A percentile compares a stretch with the other conserved stretches of the same genome.
phyloP scores from a whole-genome alignment of 2,797 vertebrate genomes.

The Mastacembelus armatus region DNA sequence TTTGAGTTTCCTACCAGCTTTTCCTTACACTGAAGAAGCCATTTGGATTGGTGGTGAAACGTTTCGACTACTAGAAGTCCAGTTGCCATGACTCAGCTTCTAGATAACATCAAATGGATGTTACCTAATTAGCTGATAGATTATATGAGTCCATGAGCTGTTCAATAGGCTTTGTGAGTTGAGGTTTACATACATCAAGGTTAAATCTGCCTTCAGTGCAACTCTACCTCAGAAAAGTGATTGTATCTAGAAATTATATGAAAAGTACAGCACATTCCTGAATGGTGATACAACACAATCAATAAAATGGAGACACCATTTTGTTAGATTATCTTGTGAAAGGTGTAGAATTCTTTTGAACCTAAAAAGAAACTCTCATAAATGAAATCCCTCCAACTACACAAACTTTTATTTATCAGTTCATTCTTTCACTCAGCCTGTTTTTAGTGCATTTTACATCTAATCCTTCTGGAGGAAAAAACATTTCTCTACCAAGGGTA shows the following conservation, averaged over 20 bases:
- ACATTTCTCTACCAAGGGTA: slow-evolving; percentile 4
- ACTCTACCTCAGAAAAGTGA: slow-evolving; percentile 29
- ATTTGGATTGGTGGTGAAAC: no score
- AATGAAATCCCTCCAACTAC: slow-evolving; percentile 4
- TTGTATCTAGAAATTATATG: slow-evolving; percentile 22
- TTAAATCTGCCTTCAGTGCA: slow-evolving; percentile 29
- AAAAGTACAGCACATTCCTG: not conserved
- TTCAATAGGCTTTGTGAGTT: slow-evolving; percentile 2
- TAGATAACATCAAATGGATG: no score
- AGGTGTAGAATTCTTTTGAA: not conserved
- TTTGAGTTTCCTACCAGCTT: no score
- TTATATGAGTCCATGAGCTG: no score
- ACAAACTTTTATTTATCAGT: not conserved
- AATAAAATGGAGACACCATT: not conserved
- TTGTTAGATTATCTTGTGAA: slow-evolving; percentile 6
- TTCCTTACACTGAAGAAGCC: no score
- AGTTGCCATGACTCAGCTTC: no score
- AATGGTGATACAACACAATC: not conserved
- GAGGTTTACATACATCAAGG: slow-evolving; percentile 4
- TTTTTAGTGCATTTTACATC: not conserved
- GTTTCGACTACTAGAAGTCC: no score
- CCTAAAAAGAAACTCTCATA: not conserved
- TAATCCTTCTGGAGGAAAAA: slow-evolving; percentile 5
- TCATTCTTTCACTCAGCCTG: slow-evolving; percentile 15
- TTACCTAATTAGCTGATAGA: no score